Conservation (phyloP, 2,888 invertebrate genomes). For the Branchipolynoe longqiensis region DNA sequence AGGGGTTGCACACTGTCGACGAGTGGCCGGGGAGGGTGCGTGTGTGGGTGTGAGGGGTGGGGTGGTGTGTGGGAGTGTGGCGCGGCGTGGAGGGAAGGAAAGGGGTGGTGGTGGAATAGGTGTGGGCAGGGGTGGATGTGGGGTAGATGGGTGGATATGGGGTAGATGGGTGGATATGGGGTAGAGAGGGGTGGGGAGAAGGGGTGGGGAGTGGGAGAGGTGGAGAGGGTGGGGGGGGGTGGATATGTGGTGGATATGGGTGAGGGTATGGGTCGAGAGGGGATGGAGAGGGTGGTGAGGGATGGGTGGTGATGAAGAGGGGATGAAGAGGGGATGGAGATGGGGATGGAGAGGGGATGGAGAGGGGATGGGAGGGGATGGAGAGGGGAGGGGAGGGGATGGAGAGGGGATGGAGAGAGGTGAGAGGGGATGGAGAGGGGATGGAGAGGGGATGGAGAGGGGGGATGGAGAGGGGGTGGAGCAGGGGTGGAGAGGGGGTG, state of each 20-base stretch:
- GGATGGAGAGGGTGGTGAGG: neutral
- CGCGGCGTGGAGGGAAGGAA: neutral
- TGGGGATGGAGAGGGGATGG: neutral
- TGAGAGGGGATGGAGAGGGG: neutral
- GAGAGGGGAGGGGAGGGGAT: neutral
- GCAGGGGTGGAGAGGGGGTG: neutral
- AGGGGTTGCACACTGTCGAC: slow-evolving; percentile 27
- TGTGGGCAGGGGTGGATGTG: neutral
- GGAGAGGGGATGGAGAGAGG: neutral
- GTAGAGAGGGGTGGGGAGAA: neutral
- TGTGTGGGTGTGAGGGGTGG: neutral
- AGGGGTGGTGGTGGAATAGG: neutral
- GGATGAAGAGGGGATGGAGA: too few species aligned
- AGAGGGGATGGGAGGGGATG: neutral
- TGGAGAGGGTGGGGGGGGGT: neutral
- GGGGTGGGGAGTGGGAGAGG: neutral
- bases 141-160: neutral
- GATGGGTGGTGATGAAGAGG: neutral
- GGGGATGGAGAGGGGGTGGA: neutral
- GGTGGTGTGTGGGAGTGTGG: neutral
- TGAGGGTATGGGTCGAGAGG: neutral
- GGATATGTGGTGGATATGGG: neutral
- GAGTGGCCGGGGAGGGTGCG: neutral
- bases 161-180: neutral
- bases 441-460: neutral